Percentiles rank a stretch among this genome's conserved stretches.
Conservation (phyloP, 2,797 vertebrate genomes). For the Toxotes lorentzi region DNA sequence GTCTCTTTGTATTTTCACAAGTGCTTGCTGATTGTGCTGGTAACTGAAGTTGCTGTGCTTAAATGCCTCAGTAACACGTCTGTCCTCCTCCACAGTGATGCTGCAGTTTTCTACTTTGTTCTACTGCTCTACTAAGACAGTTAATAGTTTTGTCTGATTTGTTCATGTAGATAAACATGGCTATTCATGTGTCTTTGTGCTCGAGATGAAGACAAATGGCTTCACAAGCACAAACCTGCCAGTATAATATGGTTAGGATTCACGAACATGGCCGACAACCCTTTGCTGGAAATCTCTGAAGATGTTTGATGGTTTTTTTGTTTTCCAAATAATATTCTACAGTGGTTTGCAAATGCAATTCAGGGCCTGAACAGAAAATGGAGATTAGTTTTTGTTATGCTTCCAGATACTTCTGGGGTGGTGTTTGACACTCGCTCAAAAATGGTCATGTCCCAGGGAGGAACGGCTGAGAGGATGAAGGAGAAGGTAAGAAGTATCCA, state of each 20-base stretch:
- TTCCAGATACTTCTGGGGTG: slow-evolving; percentile 91
- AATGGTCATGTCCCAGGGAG: slow-evolving; percentile 96
- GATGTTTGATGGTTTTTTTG: slow-evolving; percentile 65
- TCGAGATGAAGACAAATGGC: not conserved
- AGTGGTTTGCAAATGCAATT: slow-evolving; percentile 69
- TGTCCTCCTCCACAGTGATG: slow-evolving; percentile 18
- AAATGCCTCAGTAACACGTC: slow-evolving; percentile 10
- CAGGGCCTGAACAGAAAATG: slow-evolving; percentile 11
- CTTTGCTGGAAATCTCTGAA: slow-evolving; percentile 42
- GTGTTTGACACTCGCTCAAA: slow-evolving; percentile 97
- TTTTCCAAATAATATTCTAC: slow-evolving; percentile 76
- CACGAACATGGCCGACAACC: not conserved
- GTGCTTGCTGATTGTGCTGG: slow-evolving; percentile 5
- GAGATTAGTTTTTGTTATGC: slow-evolving; percentile 4
- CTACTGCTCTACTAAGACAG: too few species aligned
- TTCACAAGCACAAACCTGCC: slow-evolving; percentile 12
- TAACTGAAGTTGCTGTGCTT: slow-evolving; percentile 27
- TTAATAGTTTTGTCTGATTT: not conserved
- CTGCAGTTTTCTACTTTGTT: not conserved
- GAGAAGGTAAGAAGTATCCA: slow-evolving; percentile 89
- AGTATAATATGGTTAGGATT: not conserved
- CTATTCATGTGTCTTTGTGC: not conserved
- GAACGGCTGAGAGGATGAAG: slow-evolving; percentile 95
- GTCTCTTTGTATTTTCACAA: not conserved
- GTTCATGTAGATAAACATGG: not conserved